Evolutionary conservation across 37 sponge, comb jelly and placozoan genomes (phyloP).

Genomic region (Mnemiopsis leidyi): DNA sequence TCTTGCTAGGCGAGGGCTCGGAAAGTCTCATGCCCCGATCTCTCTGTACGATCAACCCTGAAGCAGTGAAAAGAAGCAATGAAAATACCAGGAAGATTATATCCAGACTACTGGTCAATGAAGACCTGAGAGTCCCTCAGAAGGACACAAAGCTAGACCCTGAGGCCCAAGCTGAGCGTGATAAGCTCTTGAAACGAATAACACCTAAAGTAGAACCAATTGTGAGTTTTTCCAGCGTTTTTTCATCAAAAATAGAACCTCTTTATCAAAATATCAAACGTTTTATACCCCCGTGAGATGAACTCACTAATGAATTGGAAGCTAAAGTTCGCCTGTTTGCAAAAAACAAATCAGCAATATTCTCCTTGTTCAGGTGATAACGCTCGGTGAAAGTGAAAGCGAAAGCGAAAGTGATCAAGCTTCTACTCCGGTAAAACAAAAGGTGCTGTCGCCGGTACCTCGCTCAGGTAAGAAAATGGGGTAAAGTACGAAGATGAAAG

Average conservation of each 20-base stretch:
- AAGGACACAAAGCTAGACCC: background rate
- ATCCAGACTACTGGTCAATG: background rate
- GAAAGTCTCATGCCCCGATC: conserved; percentile 60
- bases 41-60: conserved; percentile 5
- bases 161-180: background rate
- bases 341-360: too few species aligned
- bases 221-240: background rate
- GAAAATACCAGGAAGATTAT: conserved; percentile 54
- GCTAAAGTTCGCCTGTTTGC: too few species aligned
- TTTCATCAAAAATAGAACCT: too few species aligned
- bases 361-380: background rate
- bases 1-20: background rate
- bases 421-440: background rate
- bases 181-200: background rate
- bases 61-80: background rate
- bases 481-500: too few species aligned
- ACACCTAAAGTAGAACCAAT: conserved; percentile 9
- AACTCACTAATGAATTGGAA: too few species aligned
- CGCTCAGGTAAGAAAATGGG: background rate
- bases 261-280: too few species aligned
- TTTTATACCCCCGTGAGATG: too few species aligned
- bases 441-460: background rate
- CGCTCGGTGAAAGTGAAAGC: background rate
- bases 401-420: conserved; percentile 46
- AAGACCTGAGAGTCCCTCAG: background rate